These are phyloP conservation scores for Pandemis cinnamomeana DNA, from an alignment of 2,888 invertebrate genomes.

Conservation along the genomic window DNA sequence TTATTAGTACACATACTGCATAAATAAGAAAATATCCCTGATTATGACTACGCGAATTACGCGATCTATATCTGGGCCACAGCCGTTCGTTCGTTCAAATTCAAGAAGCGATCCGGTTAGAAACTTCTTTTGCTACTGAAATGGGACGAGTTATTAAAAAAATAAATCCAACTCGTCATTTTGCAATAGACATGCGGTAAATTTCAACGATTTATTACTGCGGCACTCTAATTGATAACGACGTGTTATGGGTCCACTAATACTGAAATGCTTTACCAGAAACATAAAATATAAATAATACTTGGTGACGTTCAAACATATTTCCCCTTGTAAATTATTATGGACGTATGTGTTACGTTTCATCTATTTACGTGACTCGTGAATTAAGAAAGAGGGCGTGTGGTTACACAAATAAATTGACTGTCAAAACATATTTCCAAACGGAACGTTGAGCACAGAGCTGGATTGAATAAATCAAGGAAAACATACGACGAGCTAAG, in stretches of 20 bases:
- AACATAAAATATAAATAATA: conserved; percentile 23
- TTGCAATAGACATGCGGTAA: neutral
- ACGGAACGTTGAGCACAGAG: conserved; percentile 46
- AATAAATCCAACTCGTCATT: neutral
- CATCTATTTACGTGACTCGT: conserved; percentile 41
- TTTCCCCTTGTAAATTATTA: conserved; percentile 36
- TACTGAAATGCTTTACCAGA: neutral
- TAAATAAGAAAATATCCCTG: conserved; percentile 10
- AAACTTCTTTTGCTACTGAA: neutral
- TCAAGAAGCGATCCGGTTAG: neutral
- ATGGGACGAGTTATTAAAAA: neutral
- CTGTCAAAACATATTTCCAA: conserved; percentile 56
- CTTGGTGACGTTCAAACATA: conserved; percentile 17
- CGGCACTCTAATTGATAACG: conserved; percentile 19
- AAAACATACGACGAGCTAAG: conserved; percentile 31
- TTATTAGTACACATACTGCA: neutral
- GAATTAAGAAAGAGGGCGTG: conserved; percentile 40
- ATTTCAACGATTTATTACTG: conserved; percentile 4
- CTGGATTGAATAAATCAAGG: conserved; percentile 53
- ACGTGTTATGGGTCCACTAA: conserved; percentile 16
- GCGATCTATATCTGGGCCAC: neutral
- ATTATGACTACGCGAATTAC: neutral
- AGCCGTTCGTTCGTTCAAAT: neutral
- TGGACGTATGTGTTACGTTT: conserved; percentile 34
- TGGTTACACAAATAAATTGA: conserved; percentile 50